Conservation (phyloP, 2,113 vertebrate species). For the Micronisus gabar region DNA sequence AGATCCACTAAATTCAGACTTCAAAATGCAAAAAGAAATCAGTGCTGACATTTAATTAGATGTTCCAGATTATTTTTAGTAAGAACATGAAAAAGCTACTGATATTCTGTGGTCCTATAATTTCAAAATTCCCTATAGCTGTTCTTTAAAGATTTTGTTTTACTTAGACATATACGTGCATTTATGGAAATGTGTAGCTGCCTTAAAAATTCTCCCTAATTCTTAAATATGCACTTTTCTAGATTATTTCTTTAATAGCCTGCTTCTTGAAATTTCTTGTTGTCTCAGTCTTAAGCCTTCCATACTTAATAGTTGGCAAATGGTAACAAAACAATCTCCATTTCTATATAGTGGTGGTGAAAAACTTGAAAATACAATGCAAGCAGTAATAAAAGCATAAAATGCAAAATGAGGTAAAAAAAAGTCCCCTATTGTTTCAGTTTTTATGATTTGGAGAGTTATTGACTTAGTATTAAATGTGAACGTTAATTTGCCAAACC, state of each 20-base stretch:
- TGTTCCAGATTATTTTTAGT: not conserved
- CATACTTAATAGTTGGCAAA: not conserved
- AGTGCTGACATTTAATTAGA: not conserved
- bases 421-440: fast-evolving
- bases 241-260: not conserved
- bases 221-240: not conserved
- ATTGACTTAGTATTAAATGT: not conserved
- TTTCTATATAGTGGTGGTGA: not conserved
- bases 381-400: not conserved
- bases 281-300: not conserved
- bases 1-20: not conserved
- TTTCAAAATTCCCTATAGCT: not conserved
- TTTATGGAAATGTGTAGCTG: not conserved
- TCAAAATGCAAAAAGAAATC: not conserved
- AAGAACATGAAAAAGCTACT: not conserved
- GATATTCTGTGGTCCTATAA: not conserved
- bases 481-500: not conserved
- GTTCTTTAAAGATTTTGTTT: not conserved
- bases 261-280: not conserved
- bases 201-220: not conserved
- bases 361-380: not conserved
- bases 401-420: not conserved
- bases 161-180: not conserved
- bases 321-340: fast-evolving
- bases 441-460: not conserved